Evolutionary conservation across 2,113 vertebrate genomes (phyloP), one percentile per base, ranked within the genome.

Genomic region (Marmota flaviventris): DNA sequence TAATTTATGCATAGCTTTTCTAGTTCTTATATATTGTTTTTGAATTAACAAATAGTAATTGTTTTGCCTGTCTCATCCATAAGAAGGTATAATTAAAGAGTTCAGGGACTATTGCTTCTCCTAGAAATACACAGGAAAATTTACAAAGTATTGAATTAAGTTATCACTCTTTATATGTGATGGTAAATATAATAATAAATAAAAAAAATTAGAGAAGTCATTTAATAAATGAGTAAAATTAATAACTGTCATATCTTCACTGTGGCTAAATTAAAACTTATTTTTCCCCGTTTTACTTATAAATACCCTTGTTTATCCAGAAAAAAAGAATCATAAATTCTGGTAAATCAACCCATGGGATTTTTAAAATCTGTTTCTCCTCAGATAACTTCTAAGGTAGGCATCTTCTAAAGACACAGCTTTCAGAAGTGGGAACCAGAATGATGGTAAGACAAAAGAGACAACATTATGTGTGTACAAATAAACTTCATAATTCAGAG

Each of bases 261-360:
- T 82, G 22, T n/a, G 24, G 20, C 14, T 89, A 51, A 75, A 73
- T 95, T 95, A 84, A 77, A 91, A 20, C 70, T 86, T 56, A 53
- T 75, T 95, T 95, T 96, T 85, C 25, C 78, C 45, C 4, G 37
- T 39, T 6, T 75, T n/a, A 48, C 8, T 69, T 75, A 25, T 79
- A 18, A 70, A 42, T 6, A 53, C 4, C 0, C 11, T 81, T 75
- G 9, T 27, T 83, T 89, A 91, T 51, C 1, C 2, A 67, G 9
- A 51, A 3, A 45, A 27, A 27, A 34, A 8, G 84, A 65, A 42
- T 4, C 4, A n/a, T 16, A 58, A 53, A 90, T 37, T 42, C 10
- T 63, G 22, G 61, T 73, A 78, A 67, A 61, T 24, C n/a, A 45
- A 72, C 4, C 7, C 7, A 56, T 2, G 61, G 5, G 1, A 86